Evolutionary conservation across 2,797 vertebrate genomes (phyloP).

Genomic region (Coregonus suidteri): DNA sequence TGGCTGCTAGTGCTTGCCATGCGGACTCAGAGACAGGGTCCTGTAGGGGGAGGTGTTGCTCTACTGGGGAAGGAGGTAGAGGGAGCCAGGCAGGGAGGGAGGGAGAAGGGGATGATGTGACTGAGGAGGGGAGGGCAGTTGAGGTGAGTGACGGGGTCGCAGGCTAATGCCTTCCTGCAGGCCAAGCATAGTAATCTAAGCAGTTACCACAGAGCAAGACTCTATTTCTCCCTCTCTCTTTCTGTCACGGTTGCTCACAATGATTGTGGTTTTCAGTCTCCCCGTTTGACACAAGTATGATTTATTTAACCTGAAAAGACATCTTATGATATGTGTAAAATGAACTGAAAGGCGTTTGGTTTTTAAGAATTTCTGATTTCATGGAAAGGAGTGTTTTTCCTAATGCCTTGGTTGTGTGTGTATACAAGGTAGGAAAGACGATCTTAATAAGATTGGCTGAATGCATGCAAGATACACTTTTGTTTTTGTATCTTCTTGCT

Average conservation of each 20-base stretch:
- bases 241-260: constrained; percentile 15
- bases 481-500: too few species aligned
- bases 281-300: not conserved
- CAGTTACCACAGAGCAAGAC: constrained; percentile 34
- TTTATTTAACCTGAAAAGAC: too few species aligned
- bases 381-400: not conserved
- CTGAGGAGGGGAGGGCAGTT: constrained; percentile 55
- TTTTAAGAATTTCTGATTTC: not conserved
- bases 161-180: constrained; percentile 43
- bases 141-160: constrained; percentile 67
- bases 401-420: not conserved
- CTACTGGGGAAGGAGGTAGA: constrained; percentile 31
- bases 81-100: constrained; percentile 25
- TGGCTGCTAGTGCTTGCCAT: not conserved
- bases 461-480: too few species aligned
- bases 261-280: not conserved
- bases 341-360: not conserved
- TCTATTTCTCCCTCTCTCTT: not conserved
- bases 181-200: constrained; percentile 63
- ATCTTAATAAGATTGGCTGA: too few species aligned
- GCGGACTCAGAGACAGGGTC: constrained; percentile 15
- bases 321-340: not conserved
- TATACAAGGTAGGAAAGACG: not conserved
- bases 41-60: constrained; percentile 67
- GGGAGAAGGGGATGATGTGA: constrained; percentile 13